Evolutionary conservation across 1,140 invertebrate species (phyloP).

Genomic region (Psix sp.): DNA sequence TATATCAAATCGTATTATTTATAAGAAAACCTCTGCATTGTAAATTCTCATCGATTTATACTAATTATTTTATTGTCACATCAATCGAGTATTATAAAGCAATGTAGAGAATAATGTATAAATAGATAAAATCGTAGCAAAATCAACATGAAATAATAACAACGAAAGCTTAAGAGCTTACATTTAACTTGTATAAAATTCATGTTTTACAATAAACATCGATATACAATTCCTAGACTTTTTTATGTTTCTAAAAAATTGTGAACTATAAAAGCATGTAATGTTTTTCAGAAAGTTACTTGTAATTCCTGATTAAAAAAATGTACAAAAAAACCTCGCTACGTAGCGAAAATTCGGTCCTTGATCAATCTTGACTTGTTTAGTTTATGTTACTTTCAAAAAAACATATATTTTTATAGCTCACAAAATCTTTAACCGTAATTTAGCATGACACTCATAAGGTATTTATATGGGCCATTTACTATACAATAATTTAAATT

Average conservation of each 20-base stretch:
- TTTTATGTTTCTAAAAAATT: background rate
- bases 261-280: conserved; percentile 43
- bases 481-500: too few relatives aligned
- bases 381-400: conserved; percentile 42
- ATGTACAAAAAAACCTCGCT: conserved; percentile 68
- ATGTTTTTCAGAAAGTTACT: conserved; percentile 50
- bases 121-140: conserved; percentile 44
- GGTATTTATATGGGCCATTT: too few relatives aligned
- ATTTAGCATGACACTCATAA: background rate
- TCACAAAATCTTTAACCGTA: background rate
- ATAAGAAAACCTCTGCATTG: conserved; percentile 35
- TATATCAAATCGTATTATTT: conserved; percentile 21
- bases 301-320: conserved; percentile 53
- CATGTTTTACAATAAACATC: conserved; percentile 21
- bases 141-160: conserved; percentile 12
- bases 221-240: conserved; percentile 7
- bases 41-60: conserved; percentile 47
- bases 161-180: conserved; percentile 5
- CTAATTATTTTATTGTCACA: conserved; percentile 45
- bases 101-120: conserved; percentile 39
- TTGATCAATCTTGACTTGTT: conserved; percentile 66
- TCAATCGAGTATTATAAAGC: conserved; percentile 35
- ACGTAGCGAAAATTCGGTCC: conserved; percentile 61
- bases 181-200: conserved; percentile 32
- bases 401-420: conserved; percentile 36